These are phyloP conservation scores for Ochropleura plecta DNA, from an alignment of 2,888 invertebrate species.

Conservation along the genomic window DNA sequence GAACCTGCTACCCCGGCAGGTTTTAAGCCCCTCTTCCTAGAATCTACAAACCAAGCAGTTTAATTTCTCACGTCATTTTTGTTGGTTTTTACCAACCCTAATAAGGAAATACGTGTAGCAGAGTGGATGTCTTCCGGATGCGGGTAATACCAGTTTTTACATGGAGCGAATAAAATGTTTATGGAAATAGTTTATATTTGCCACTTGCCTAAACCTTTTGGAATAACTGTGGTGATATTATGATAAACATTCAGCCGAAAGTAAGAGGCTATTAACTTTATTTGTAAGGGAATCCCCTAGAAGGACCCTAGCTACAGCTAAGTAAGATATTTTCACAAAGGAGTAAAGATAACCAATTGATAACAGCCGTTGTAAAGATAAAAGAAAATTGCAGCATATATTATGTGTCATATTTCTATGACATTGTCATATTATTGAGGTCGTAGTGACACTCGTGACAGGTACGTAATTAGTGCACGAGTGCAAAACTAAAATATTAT, in stretches of 20 bases:
- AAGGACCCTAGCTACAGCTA: not conserved
- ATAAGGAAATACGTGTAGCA: too few species aligned
- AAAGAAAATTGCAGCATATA: not conserved
- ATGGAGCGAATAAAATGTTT: not conserved
- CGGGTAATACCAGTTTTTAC: too few species aligned
- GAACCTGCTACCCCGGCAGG: too few species aligned
- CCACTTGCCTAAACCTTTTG: too few species aligned
- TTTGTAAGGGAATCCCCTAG: not conserved
- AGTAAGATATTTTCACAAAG: not conserved
- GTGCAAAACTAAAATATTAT: conserved; percentile 27
- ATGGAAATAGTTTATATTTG: not conserved
- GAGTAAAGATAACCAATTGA: not conserved
- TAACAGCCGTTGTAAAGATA: conserved; percentile 15
- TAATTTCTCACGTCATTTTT: too few species aligned
- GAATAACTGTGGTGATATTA: too few species aligned
- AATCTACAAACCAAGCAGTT: not conserved
- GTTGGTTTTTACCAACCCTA: not conserved
- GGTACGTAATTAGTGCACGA: conserved; percentile 32
- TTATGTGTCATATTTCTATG: conserved; percentile 32
- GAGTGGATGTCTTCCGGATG: too few species aligned
- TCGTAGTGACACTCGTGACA: conserved; percentile 14
- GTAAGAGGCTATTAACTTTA: not conserved
- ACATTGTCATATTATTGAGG: conserved; percentile 56
- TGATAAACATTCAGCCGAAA: not conserved
- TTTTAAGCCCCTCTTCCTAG: not conserved